Base-by-base conservation (phyloP, 2,797 vertebrate species). In the Scolopax rusticola region DNA sequence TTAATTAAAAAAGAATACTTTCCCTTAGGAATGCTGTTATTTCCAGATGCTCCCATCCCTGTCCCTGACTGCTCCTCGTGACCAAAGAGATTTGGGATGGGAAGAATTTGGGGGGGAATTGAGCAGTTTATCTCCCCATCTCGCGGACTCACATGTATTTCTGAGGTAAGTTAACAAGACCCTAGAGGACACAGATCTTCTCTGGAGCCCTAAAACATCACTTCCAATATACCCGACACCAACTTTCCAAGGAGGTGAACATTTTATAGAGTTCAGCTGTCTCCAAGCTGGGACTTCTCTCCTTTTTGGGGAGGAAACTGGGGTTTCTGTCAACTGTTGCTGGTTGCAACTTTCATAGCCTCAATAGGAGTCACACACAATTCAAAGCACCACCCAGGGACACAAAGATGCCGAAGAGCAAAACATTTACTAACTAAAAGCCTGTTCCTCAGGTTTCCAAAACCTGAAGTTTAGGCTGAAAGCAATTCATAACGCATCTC, bases 1-100 rank as follows among this genome's bases (percentile, higher is more conserved):
- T 97, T 97, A 97, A 98, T 97, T 97, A 97, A 96, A 97, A 97
- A 94, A 73, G 53, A 97, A 84, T 87, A 50, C 70, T 96, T 95
- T 89, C 79, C 83, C 78, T 67, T 74, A 36, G 89, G 85, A 89
- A 68, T 88, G n/a, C n/a, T 67, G 63, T 67, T 54, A 21, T 78
- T 97, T 96, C 53, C 79, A 95, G 86, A 73, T 67, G 71, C 8
- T 94, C 57, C 64, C 25, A 20, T 65, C 20, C 69, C 28, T 3
- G 14, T 43, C 33, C 75, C 83, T 60, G 36, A 93, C 36, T 23
- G 33, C 12, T 89, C 68, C 69, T 91, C 1, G 0, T 84, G 67
- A 93, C 74, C 82, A 54, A 69, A 70, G 87, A 82, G 23, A 67
- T 73, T 48, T 53, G n/a, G 47, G 51, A 28, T 17, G 14, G 15